A percentile compares a stretch with the other conserved stretches of the same genome.
Conservation (phyloP, 2,888 invertebrate species). For the Eristalis arbustorum region DNA sequence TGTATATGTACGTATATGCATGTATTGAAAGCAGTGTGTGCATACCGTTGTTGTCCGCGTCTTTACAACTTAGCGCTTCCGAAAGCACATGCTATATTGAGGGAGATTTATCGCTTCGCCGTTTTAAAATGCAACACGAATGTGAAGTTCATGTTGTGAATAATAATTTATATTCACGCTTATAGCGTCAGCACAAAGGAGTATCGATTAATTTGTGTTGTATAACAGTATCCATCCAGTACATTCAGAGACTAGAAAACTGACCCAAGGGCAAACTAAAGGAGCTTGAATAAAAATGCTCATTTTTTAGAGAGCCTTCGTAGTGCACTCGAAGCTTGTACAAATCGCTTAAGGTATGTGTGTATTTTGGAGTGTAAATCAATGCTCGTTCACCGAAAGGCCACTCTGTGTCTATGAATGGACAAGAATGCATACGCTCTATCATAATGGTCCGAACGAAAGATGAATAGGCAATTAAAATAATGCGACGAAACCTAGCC, state of each 20-base stretch:
- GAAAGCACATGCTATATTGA: background rate
- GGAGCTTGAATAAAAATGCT: conserved; percentile 19
- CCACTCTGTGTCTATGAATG: conserved; percentile 29
- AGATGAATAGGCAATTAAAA: conserved; percentile 58
- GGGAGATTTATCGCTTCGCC: background rate
- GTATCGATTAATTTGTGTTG: background rate
- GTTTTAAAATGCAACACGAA: background rate
- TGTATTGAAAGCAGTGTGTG: background rate
- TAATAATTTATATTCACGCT: background rate
- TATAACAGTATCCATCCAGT: background rate
- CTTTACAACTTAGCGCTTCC: background rate
- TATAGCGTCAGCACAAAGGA: background rate
- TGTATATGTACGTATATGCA: background rate
- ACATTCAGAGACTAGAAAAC: background rate
- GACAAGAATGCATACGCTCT: conserved; percentile 26
- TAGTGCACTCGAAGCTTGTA: background rate
- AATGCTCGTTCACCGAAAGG: conserved; percentile 52
- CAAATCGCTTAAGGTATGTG: too few relatives aligned
- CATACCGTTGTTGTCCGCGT: too few relatives aligned
- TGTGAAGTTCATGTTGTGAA: background rate
- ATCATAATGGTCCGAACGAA: conserved; percentile 8
- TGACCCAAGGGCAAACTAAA: conserved; percentile 32
- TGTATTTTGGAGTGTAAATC: conserved; percentile 42
- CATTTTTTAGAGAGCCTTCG: conserved; percentile 15
- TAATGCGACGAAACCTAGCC: conserved; percentile 48